Percentiles rank a stretch among this genome's conserved stretches.
phyloP scores from a whole-genome alignment of 2,113 vertebrate genomes.

The Eonycteris spelaea region DNA sequence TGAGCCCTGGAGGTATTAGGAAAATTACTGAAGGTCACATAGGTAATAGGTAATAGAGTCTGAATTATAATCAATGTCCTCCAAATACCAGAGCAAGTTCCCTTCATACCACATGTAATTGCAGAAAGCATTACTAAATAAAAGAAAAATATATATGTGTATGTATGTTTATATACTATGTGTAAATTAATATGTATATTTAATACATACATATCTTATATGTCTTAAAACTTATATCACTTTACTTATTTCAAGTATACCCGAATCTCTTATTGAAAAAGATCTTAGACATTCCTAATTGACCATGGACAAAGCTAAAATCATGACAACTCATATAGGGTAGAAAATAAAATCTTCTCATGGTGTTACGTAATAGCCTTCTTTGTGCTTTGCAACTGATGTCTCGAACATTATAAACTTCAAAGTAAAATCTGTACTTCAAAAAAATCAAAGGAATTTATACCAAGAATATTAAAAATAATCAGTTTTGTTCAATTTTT shows the following conservation, averaged over 20 bases:
- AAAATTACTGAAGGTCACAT: neutral
- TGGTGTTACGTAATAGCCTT: neutral
- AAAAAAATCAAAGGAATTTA: slow-evolving; percentile 33
- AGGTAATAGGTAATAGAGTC: neutral
- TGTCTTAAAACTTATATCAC: neutral
- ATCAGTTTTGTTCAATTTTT: neutral
- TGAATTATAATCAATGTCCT: neutral
- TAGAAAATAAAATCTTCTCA: neutral
- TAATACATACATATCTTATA: neutral
- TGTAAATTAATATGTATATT: neutral
- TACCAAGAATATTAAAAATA: slow-evolving; percentile 10
- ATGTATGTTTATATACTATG: neutral
- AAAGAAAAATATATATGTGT: neutral
- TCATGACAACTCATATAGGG: neutral
- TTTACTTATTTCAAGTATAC: neutral
- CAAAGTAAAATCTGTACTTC: slow-evolving; percentile 49
- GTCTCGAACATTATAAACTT: slow-evolving; percentile 7
- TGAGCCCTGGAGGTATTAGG: neutral
- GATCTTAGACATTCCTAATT: neutral
- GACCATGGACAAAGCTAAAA: neutral
- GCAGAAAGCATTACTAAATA: neutral
- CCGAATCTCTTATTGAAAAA: neutral
- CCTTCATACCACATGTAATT: neutral
- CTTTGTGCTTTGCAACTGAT: slow-evolving; percentile 8
- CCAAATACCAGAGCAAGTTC: neutral